A percentile compares a stretch with the other conserved stretches of the same genome.
phyloP scores from a whole-genome alignment of 2,797 vertebrate species.

The Acrocephalus scirpaceus region DNA sequence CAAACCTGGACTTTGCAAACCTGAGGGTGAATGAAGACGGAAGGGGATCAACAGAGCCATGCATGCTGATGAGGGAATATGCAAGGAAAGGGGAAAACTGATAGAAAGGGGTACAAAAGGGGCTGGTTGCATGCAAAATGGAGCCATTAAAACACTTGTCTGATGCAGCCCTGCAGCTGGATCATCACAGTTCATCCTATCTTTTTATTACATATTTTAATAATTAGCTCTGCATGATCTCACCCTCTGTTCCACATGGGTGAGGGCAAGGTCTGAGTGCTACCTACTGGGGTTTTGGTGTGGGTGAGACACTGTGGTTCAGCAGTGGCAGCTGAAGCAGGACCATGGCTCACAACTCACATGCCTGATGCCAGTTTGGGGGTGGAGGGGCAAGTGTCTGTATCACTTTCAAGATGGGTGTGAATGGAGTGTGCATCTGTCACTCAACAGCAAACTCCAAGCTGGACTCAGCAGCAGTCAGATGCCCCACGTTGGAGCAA shows the following conservation, averaged over 20 bases:
- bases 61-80: background rate
- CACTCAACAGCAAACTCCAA: background rate
- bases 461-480: background rate
- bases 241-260: too few relatives aligned
- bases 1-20: background rate
- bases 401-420: background rate
- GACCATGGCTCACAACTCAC: fast-evolving
- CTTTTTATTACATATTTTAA: background rate
- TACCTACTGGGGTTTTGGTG: background rate
- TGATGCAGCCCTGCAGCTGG: background rate
- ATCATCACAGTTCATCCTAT: background rate
- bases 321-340: background rate
- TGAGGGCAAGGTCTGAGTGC: background rate
- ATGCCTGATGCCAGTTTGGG: fast-evolving
- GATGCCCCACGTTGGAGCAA: background rate
- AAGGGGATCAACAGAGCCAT: fast-evolving
- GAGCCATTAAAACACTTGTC: fast-evolving
- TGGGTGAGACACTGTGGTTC: background rate
- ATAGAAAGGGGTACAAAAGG: background rate
- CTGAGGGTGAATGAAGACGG: background rate
- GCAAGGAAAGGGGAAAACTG: background rate
- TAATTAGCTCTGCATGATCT: background rate
- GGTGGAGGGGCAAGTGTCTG: fast-evolving
- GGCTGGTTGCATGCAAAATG: background rate
- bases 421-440: background rate